Conservation (phyloP, 1,140 invertebrate species). For the Neuroterus valhalla region DNA sequence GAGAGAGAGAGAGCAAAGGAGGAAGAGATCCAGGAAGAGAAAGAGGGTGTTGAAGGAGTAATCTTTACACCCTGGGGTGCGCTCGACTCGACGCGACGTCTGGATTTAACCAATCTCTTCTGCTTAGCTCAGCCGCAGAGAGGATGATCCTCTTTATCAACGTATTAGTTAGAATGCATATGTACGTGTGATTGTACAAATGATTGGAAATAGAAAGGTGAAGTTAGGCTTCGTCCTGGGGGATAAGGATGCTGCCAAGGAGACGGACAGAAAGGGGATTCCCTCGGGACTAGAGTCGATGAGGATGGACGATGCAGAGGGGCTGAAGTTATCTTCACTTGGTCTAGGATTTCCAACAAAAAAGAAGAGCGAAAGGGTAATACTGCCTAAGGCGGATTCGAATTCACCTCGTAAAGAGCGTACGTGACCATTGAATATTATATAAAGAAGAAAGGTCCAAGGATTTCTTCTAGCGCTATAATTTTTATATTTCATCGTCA, state of each 20-base stretch:
- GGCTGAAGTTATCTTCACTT: slow-evolving; percentile 11
- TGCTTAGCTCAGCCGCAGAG: slow-evolving; percentile 19
- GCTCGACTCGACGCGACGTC: slow-evolving; percentile 43
- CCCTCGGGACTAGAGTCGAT: not conserved
- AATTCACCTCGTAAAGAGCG: not conserved
- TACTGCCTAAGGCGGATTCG: not conserved
- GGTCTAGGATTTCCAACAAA: slow-evolving; percentile 7
- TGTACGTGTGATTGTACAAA: slow-evolving; percentile 24
- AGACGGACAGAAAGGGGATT: not conserved
- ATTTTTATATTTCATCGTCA: too few species aligned
- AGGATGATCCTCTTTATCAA: not conserved
- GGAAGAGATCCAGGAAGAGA: slow-evolving; percentile 31
- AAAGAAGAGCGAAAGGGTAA: not conserved
- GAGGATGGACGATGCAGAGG: slow-evolving; percentile 18
- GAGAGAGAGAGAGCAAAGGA: slow-evolving; percentile 18
- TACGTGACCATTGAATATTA: not conserved
- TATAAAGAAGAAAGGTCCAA: not conserved
- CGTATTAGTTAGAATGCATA: slow-evolving; percentile 13
- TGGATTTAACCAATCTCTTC: slow-evolving; percentile 41
- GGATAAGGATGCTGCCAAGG: slow-evolving; percentile 1
- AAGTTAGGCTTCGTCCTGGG: not conserved
- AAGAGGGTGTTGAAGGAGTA: slow-evolving; percentile 30
- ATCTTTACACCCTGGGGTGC: slow-evolving; percentile 48
- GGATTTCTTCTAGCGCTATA: not conserved
- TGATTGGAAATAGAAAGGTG: not conserved